Evolutionary conservation across 2,113 vertebrate genomes (phyloP).

Genomic region (Litocranius walleri): DNA sequence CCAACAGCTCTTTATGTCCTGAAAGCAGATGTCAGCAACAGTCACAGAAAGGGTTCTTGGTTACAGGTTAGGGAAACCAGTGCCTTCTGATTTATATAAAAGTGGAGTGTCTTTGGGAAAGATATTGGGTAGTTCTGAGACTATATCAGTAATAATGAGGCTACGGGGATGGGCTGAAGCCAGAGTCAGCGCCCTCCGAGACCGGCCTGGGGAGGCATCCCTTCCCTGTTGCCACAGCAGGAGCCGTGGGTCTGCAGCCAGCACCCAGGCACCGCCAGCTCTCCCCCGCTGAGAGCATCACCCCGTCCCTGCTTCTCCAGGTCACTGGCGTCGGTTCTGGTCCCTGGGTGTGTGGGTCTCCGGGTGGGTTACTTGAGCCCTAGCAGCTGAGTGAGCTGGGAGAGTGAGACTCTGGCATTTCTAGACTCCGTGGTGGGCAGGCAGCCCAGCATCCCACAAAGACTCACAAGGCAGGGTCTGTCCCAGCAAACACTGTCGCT

Average conservation of each 20-base stretch:
- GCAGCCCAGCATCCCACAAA: background rate
- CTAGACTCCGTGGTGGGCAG: background rate
- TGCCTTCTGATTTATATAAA: background rate
- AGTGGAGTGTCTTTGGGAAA: background rate
- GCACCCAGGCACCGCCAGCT: background rate
- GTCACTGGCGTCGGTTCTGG: background rate
- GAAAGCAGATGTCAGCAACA: background rate
- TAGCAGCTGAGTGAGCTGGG: background rate
- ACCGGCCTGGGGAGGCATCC: too few relatives aligned
- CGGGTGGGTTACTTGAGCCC: background rate
- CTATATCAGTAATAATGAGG: background rate
- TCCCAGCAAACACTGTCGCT: rapidly evolving
- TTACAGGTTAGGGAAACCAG: background rate
- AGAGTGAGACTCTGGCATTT: background rate
- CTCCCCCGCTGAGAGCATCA: rapidly evolving
- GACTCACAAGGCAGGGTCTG: too few relatives aligned
- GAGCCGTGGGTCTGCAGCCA: background rate
- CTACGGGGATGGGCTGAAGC: background rate
- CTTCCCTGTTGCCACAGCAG: background rate
- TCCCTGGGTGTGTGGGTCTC: too few relatives aligned
- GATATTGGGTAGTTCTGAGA: background rate
- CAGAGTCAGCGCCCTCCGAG: background rate
- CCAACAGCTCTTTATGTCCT: background rate
- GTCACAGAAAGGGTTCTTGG: background rate
- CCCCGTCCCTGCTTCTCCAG: background rate